These are phyloP conservation scores for Oxygymnocypris stewartii DNA, from an alignment of 2,113 vertebrate species.

Conservation along the genomic window DNA sequence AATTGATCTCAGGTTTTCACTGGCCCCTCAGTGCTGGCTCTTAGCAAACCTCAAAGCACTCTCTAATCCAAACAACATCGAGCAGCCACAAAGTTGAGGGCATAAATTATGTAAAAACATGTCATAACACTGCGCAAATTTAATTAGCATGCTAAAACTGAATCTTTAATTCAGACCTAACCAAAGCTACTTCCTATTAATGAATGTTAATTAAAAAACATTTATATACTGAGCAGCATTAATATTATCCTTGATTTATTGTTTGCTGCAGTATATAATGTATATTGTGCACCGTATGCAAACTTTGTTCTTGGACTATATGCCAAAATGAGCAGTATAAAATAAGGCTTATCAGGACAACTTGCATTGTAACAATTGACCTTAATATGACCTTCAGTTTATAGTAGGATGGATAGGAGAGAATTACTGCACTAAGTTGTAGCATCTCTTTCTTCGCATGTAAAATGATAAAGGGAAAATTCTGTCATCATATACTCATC, in stretches of 20 bases:
- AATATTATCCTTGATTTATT: neutral
- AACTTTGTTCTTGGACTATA: neutral
- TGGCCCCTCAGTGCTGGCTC: neutral
- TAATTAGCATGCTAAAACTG: neutral
- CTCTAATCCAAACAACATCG: neutral
- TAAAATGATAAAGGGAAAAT: neutral
- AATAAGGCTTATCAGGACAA: neutral
- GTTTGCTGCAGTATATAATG: neutral
- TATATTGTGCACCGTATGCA: neutral
- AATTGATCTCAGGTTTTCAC: neutral
- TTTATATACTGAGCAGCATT: neutral
- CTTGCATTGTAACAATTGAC: neutral
- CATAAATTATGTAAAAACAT: neutral
- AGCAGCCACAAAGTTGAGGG: neutral
- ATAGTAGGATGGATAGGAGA: neutral
- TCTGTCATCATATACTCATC: too few species aligned
- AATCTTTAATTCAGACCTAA: neutral
- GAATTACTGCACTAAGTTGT: neutral
- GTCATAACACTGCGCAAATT: neutral
- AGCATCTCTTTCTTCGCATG: neutral
- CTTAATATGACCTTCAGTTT: neutral
- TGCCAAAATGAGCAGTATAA: neutral
- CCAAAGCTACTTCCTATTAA: neutral
- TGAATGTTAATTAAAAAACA: too few species aligned
- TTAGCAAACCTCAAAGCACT: slow-evolving; percentile 5